Evolutionary conservation across 2,888 invertebrate genomes (phyloP).

Genomic region (Orthonychiurus folsomi): DNA sequence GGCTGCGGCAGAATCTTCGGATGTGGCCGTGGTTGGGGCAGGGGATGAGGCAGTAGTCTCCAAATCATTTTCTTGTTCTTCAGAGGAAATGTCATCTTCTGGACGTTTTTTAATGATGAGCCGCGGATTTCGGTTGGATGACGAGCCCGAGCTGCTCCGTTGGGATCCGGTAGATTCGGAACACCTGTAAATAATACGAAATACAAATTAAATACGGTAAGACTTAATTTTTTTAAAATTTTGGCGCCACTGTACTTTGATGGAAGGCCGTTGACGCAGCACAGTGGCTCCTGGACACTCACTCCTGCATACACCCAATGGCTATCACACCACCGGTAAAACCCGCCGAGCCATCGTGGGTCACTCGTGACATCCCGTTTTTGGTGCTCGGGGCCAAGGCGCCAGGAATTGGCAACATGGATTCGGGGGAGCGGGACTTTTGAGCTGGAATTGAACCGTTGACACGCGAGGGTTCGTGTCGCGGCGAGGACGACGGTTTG

Average conservation of each 20-base stretch:
- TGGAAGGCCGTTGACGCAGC: conserved; percentile 35
- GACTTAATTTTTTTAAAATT: background rate
- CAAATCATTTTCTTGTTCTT: conserved; percentile 12
- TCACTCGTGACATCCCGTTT: conserved; percentile 11
- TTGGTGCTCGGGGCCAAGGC: background rate
- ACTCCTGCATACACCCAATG: conserved; percentile 35
- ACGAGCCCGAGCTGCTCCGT: background rate
- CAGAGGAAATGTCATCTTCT: conserved; percentile 33
- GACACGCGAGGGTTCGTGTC: conserved; percentile 37
- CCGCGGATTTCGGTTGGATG: conserved; percentile 24
- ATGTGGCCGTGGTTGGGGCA: background rate
- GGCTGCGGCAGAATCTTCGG: background rate
- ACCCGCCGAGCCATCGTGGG: conserved; percentile 39
- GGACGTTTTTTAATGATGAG: conserved; percentile 37
- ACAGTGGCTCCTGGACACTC: conserved; percentile 35
- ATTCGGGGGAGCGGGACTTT: conserved; percentile 35
- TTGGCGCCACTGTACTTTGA: conserved; percentile 6
- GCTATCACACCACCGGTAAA: conserved; percentile 38
- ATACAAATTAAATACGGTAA: conserved; percentile 4
- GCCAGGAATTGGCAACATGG: conserved; percentile 11
- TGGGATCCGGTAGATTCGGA: conserved; percentile 12
- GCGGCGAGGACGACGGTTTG: conserved; percentile 38
- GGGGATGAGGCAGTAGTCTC: background rate
- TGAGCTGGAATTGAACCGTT: conserved; percentile 36
- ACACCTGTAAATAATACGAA: conserved; percentile 9